Evolutionary conservation across 2,888 invertebrate species (phyloP).

Genomic region (Tetranychus truncatus): DNA sequence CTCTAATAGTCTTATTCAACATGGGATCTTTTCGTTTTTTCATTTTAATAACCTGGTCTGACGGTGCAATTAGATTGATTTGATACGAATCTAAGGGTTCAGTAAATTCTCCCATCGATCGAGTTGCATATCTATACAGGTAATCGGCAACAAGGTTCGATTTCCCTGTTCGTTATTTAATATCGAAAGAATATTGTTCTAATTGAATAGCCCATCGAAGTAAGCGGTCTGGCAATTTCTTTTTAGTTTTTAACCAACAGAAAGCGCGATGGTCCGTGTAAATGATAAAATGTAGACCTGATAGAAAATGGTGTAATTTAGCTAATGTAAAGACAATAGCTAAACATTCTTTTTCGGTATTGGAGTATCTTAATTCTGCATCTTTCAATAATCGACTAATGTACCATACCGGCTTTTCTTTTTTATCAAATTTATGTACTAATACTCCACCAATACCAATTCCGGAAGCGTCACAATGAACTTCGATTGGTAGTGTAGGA

Average conservation of each 20-base stretch:
- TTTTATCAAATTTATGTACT: not conserved
- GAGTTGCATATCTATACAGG: not conserved
- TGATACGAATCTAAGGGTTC: no score
- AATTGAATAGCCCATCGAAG: not conserved
- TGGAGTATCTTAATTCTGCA: slow-evolving; percentile 25
- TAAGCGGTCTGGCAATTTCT: not conserved
- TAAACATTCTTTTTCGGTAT: slow-evolving; percentile 25
- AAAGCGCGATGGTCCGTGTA: not conserved
- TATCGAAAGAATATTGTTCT: not conserved
- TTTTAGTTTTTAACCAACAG: not conserved
- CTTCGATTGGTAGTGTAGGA: not conserved
- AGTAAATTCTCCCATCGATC: no score
- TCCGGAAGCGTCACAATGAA: not conserved
- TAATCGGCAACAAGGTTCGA: not conserved
- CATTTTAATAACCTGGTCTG: not conserved
- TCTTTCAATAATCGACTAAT: slow-evolving; percentile 20
- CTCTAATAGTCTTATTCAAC: not conserved
- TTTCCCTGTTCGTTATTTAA: not conserved
- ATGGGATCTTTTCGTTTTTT: not conserved
- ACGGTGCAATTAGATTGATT: no score
- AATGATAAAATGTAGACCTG: not conserved
- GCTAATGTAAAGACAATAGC: slow-evolving; percentile 23
- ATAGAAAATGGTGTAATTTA: not conserved
- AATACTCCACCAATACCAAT: not conserved
- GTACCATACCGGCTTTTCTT: slow-evolving; percentile 21